These are phyloP conservation scores for Helicolenus hilgendorfi DNA, from an alignment of 2,797 vertebrate genomes.

Conservation along the genomic window DNA sequence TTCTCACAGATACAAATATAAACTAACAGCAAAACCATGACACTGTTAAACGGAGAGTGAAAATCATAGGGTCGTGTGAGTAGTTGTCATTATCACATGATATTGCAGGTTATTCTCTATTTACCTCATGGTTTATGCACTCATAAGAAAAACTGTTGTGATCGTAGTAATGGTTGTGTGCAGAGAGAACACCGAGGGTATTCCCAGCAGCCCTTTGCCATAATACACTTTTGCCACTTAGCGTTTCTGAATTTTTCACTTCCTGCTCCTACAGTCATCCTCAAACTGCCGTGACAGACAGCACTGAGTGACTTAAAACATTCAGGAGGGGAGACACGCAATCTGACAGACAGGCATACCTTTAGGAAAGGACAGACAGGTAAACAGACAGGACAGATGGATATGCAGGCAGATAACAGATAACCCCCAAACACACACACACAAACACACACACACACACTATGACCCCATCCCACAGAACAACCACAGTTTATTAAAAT, in stretches of 20 bases:
- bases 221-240: background rate
- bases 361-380: constrained; percentile 38
- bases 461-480: background rate
- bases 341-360: constrained; percentile 30
- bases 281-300: constrained; percentile 29
- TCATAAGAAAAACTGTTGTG: background rate
- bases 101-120: background rate
- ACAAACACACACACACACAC: background rate
- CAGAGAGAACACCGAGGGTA: background rate
- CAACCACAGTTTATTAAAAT: constrained; percentile 32
- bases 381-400: constrained; percentile 10
- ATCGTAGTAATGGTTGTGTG: background rate
- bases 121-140: background rate
- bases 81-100: background rate
- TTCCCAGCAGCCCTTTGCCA: background rate
- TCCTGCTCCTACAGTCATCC: background rate
- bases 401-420: constrained; percentile 29
- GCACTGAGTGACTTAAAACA: constrained; percentile 46
- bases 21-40: background rate
- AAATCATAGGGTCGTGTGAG: background rate
- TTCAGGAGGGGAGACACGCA: constrained; percentile 16
- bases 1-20: background rate
- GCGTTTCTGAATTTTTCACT: background rate
- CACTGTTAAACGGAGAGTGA: too few relatives aligned
- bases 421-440: background rate